Evolutionary conservation across 2,113 vertebrate species (phyloP).

Genomic region (Ochotona curzoniae): DNA sequence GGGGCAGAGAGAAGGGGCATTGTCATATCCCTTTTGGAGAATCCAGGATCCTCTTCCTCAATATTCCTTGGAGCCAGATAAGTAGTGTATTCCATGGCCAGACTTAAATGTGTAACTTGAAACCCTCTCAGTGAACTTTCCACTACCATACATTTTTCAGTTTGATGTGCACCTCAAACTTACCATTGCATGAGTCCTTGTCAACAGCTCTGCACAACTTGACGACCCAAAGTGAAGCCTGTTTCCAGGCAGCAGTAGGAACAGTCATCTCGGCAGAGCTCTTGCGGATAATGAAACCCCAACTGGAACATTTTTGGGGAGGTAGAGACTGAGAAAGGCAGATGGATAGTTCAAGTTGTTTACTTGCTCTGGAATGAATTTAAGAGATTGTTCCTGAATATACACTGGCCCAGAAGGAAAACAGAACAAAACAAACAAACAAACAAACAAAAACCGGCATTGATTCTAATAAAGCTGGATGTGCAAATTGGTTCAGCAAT

Average conservation of each 20-base stretch:
- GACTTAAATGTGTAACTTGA: too few relatives aligned
- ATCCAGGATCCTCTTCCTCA: too few relatives aligned
- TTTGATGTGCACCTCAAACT: background rate
- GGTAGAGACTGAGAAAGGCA: background rate
- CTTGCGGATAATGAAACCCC: background rate
- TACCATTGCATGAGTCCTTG: background rate
- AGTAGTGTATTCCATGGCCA: too few relatives aligned
- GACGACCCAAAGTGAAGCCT: background rate
- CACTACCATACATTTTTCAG: too few relatives aligned
- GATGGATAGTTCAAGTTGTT: background rate
- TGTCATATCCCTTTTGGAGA: too few relatives aligned
- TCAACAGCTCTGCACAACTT: background rate
- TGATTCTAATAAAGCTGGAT: background rate
- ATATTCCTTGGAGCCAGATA: too few relatives aligned
- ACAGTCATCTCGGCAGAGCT: background rate
- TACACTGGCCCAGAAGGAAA: background rate
- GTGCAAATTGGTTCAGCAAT: background rate
- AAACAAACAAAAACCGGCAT: background rate
- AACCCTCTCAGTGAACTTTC: background rate
- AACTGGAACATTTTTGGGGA: background rate
- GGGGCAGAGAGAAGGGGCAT: too few relatives aligned
- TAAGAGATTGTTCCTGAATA: background rate
- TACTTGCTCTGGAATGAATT: conserved; percentile 11
- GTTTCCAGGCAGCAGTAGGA: background rate
- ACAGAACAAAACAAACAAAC: too few relatives aligned